Evolutionary conservation across 30 jellyfish, hydroid and myxozoan species (phyloP), one percentile per base, ranked within the genome.

Genomic region (Haliclystus octoradiatus): DNA sequence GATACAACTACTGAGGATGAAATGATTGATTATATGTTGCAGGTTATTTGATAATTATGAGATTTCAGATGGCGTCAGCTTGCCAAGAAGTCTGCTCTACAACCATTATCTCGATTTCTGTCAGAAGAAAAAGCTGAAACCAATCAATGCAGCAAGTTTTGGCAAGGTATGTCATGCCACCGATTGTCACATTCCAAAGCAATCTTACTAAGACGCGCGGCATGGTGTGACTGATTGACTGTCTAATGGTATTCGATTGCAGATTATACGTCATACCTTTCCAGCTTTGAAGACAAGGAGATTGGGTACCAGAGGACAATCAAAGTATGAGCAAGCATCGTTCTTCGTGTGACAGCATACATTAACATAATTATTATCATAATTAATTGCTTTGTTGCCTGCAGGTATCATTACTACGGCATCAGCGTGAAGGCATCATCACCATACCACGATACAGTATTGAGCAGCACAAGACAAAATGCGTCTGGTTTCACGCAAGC

Each of bases 61-160:
- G 49, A 89, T 89, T 27, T 71, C 84, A 28, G 94, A 70, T 26
- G 95, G 98, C 69, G 90, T 89, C 25, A 80, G 93, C 62, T 70
- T 89, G 40, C 98, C 98, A 3, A 75, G 98, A 32, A 89, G 93
- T 40, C 72, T 94, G 0, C 71, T 89, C 66, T 89, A 89, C 85
- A 89, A 76, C 32, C 98, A 89, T 50, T 89, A 89, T 66, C 65
- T 89, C 70, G 98, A 89, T 68, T 89, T 89, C 68, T 89, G 98
- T 63, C 85, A 78, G 51, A 80, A 80, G 53, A 75, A 52, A 51
- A 40, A 68, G 49, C 65, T 89, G 49, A 78, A 76, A 40, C 94
- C 98, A 14, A 94, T 89, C 14, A 89, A 89, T 69, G 98, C 98
- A 0, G 98, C 98, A 28, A 89, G 98, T 65, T 89, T 89, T 77